Evolutionary conservation across 1,140 invertebrate species (phyloP), one percentile per base, ranked within the genome.

Genomic region (Thaumatotibia leucotreta): DNA sequence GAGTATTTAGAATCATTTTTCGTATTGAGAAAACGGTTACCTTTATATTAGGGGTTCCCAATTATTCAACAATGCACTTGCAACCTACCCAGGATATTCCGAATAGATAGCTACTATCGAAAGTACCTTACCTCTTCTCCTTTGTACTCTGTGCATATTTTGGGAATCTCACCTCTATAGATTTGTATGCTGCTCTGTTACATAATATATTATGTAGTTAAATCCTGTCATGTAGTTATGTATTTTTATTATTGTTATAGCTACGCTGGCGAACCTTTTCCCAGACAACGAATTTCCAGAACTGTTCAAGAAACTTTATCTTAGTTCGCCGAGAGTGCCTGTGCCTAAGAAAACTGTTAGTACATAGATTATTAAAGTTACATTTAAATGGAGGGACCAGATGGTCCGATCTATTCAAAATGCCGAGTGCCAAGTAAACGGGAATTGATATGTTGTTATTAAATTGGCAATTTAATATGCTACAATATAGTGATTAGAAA

Each of bases 221-320:
- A n/a, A n/a, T n/a, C n/a, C n/a, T n/a, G n/a, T n/a, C n/a, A n/a
- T n/a, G n/a, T n/a, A n/a, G n/a, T n/a, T n/a, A n/a, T n/a, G n/a
- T n/a, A n/a, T n/a, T n/a, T n/a, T n/a, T n/a, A 24, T 29, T 22
- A 61, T 75, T 75, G 32, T 86, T 83, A 35, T 82, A 90, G 88
- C 78, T 1, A 81, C 80, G 4, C 33, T 90, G 31, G 79, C 80
- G 6, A 88, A 90, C 64, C 64, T 90, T 4, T 90, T 90, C 27
- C 88, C 88, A 0, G 86, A 90, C 54, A 89, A 90, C 70, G 79
- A 90, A 29, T 83, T 90, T 23, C 84, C 76, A 49, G 85, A 83
- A 10, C 68, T 90, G 63, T 90, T 90, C 75, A 89, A 80, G 64
- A 87, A 76, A 50, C 64, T 90, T 14, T 90, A 90, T 65, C 77